Evolutionary conservation across 1,140 invertebrate species (phyloP).

Genomic region (Agraylea sexmaculata): DNA sequence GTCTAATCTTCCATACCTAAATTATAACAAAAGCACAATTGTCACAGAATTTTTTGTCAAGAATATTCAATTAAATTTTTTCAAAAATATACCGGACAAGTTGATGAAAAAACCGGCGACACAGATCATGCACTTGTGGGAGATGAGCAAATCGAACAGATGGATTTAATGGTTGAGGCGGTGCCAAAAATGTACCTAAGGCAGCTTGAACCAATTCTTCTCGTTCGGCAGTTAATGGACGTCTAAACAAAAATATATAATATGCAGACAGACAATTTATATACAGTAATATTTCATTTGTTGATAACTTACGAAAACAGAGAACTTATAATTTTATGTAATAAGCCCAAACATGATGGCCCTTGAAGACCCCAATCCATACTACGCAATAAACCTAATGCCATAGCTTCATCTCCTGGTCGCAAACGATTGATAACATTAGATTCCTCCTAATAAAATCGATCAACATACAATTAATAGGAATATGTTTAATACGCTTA

Average conservation of each 20-base stretch:
- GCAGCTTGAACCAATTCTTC: slow-evolving; percentile 24
- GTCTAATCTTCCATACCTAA: slow-evolving; percentile 65
- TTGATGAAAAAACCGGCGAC: slow-evolving; percentile 34
- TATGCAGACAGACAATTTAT: background rate
- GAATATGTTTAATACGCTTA: too few species aligned
- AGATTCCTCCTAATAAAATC: slow-evolving; percentile 9
- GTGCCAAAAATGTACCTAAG: slow-evolving; percentile 31
- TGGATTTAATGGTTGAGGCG: slow-evolving; percentile 21
- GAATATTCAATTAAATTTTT: too few species aligned
- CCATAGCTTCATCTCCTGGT: slow-evolving; percentile 10
- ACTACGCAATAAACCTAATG: slow-evolving; percentile 13
- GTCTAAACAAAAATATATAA: too few species aligned
- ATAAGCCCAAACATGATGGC: slow-evolving; percentile 16
- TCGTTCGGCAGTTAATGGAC: slow-evolving; percentile 13
- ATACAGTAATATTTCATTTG: slow-evolving; percentile 2
- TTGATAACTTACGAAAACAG: slow-evolving; percentile 18
- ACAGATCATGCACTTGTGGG: slow-evolving; percentile 30
- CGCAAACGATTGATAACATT: slow-evolving; percentile 5
- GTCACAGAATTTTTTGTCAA: too few species aligned
- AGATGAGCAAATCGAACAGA: slow-evolving; percentile 25
- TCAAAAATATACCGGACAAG: slow-evolving; percentile 27
- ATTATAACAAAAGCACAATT: slow-evolving; percentile 11
- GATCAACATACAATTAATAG: too few species aligned
- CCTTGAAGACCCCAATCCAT: slow-evolving; percentile 17
- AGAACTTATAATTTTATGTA: slow-evolving; percentile 17